Percentiles rank a stretch among this genome's conserved stretches.
Evolutionary conservation across 2,888 invertebrate genomes (phyloP).

Genomic region (Athalia cordata): DNA sequence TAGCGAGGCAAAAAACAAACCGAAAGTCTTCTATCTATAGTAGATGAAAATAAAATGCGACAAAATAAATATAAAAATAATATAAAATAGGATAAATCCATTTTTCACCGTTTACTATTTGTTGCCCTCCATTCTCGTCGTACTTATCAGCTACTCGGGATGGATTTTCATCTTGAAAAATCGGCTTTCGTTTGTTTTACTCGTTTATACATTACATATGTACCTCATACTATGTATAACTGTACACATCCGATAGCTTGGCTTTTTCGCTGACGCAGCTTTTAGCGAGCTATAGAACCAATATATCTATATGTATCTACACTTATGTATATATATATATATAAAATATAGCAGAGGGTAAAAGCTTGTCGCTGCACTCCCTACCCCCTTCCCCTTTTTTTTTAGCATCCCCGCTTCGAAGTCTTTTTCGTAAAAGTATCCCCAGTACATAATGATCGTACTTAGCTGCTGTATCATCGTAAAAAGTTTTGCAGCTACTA

Average conservation of each 20-base stretch:
- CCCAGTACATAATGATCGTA: too few species aligned
- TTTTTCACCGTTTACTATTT: not conserved
- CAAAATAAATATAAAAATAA: too few species aligned
- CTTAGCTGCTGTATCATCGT: too few species aligned
- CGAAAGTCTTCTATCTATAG: too few species aligned
- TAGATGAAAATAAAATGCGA: too few species aligned
- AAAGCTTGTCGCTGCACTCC: conserved; percentile 25
- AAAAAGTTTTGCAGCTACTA: too few species aligned
- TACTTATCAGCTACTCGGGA: not conserved
- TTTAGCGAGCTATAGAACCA: conserved; percentile 3
- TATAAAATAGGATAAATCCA: too few species aligned
- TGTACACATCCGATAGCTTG: not conserved
- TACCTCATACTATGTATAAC: too few species aligned
- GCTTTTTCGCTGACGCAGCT: conserved; percentile 39
- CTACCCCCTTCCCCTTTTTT: not conserved
- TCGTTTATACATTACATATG: not conserved
- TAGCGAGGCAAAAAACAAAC: too few species aligned
- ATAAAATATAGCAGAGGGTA: not conserved
- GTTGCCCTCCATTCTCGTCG: not conserved
- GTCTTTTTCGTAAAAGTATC: too few species aligned
- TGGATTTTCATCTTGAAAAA: conserved; percentile 20
- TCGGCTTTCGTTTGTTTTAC: conserved; percentile 31
- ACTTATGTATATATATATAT: too few species aligned
- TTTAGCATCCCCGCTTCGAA: not conserved
- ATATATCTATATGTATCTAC: not conserved